A percentile compares a stretch with the other conserved stretches of the same genome.
These are phyloP conservation scores for Drosophila falleni DNA, from an alignment of 2,888 invertebrate species.

Conservation along the genomic window DNA sequence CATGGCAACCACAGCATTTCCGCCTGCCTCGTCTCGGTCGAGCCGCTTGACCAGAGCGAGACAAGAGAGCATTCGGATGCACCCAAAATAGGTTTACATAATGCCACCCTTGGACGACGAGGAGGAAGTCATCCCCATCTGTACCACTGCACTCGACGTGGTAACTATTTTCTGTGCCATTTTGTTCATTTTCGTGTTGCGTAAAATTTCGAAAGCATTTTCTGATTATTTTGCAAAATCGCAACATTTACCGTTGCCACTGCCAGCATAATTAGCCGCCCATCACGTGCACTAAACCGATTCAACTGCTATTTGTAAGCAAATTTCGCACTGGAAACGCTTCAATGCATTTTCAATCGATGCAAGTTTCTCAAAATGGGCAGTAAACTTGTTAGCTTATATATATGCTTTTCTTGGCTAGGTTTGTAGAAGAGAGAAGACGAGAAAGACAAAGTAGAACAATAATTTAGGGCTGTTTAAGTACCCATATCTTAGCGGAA, in stretches of 20 bases:
- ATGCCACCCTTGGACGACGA: not conserved
- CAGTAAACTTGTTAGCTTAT: not conserved
- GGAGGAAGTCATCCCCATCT: no score
- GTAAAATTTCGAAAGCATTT: slow-evolving; percentile 71
- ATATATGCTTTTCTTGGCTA: not conserved
- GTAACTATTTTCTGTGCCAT: slow-evolving; percentile 47
- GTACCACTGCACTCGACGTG: not conserved
- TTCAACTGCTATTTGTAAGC: slow-evolving; percentile 3
- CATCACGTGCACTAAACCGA: slow-evolving; percentile 8
- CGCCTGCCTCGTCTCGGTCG: slow-evolving; percentile 39
- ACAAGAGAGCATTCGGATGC: slow-evolving; percentile 19
- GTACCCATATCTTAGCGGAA: not conserved
- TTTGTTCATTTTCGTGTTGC: slow-evolving; percentile 58
- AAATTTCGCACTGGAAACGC: slow-evolving; percentile 42
- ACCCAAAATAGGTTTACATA: slow-evolving; percentile 16
- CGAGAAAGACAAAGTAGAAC: not conserved
- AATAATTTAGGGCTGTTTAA: not conserved
- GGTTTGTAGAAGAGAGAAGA: not conserved
- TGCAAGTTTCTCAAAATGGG: slow-evolving; percentile 20
- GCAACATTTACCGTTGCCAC: slow-evolving; percentile 59
- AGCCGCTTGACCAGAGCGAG: slow-evolving; percentile 40
- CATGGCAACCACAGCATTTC: slow-evolving; percentile 71
- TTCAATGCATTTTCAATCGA: slow-evolving; percentile 50
- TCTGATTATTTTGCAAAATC: slow-evolving; percentile 81
- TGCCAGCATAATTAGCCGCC: slow-evolving; percentile 64